A percentile compares a stretch with the other conserved stretches of the same genome.
Conservation (phyloP, 1,140 invertebrate genomes). For the Limonius californicus region DNA sequence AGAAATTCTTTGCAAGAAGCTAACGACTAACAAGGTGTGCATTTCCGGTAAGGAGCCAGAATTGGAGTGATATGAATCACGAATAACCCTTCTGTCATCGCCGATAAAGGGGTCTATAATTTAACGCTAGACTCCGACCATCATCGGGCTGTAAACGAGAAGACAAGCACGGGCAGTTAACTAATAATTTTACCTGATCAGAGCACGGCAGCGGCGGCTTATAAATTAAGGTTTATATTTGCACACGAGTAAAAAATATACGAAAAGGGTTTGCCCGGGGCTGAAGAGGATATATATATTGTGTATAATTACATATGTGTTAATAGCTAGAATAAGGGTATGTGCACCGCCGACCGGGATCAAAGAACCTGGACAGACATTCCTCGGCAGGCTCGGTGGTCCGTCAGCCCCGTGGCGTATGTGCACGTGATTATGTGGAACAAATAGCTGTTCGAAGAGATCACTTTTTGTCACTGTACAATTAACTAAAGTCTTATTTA, state of each 20-base stretch:
- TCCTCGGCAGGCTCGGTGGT: slow-evolving; percentile 28
- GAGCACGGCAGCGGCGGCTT: slow-evolving; percentile 15
- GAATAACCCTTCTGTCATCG: slow-evolving; percentile 30
- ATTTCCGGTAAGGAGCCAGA: slow-evolving; percentile 10
- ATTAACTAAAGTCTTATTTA: slow-evolving; percentile 27
- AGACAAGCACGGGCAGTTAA: slow-evolving; percentile 14
- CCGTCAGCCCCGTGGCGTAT: slow-evolving; percentile 32
- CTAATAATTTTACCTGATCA: slow-evolving; percentile 21
- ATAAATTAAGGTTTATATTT: slow-evolving; percentile 30
- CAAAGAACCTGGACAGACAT: slow-evolving; percentile 36
- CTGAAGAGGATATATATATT: slow-evolving; percentile 29
- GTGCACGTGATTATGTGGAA: slow-evolving; percentile 34
- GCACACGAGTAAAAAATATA: slow-evolving; percentile 30
- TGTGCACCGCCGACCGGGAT: slow-evolving; percentile 28
- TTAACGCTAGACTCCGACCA: slow-evolving; percentile 22
- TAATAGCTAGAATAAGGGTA: slow-evolving; percentile 37
- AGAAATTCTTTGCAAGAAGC: too few relatives aligned
- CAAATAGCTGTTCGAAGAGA: slow-evolving; percentile 23
- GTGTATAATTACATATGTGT: slow-evolving; percentile 38
- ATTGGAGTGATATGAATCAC: slow-evolving; percentile 28
- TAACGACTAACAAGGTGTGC: too few relatives aligned
- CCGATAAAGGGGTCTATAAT: slow-evolving; percentile 30
- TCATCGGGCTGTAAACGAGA: slow-evolving; percentile 17
- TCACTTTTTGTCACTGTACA: slow-evolving; percentile 23
- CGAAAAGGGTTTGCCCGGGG: slow-evolving; percentile 20